These are phyloP conservation scores for Macrophya alboannulata DNA, from an alignment of 2,888 invertebrate genomes.

Conservation along the genomic window DNA sequence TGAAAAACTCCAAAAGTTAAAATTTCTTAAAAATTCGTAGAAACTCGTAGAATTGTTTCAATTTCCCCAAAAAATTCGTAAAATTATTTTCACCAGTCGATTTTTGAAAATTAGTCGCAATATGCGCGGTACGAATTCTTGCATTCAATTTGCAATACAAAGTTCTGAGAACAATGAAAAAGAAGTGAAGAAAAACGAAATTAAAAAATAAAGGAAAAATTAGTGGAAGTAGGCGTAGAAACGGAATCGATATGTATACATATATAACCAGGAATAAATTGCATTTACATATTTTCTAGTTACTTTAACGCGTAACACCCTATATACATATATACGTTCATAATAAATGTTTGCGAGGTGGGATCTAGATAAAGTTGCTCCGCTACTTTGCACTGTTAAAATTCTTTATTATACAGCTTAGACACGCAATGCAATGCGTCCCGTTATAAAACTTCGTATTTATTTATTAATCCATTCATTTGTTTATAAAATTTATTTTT, in stretches of 20 bases:
- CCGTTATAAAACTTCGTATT: neutral
- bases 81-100: no score
- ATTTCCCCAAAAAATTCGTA: no score
- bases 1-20: no score
- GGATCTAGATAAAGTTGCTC: constrained; percentile 29
- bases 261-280: constrained; percentile 31
- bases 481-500: neutral
- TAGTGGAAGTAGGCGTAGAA: constrained; percentile 16
- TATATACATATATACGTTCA: neutral
- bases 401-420: constrained; percentile 21
- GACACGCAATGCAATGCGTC: neutral
- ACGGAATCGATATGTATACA: constrained; percentile 29
- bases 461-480: neutral
- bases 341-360: constrained; percentile 8
- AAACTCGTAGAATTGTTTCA: no score
- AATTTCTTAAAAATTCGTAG: no score
- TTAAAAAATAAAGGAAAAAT: neutral
- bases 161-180: neutral
- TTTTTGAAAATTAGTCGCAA: neutral
- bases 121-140: neutral
- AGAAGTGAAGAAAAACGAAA: neutral
- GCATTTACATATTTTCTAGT: constrained; percentile 33
- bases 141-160: neutral
- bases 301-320: constrained; percentile 18
- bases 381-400: constrained; percentile 22